A percentile compares a stretch with the other conserved stretches of the same genome.
These are phyloP conservation scores for Tautogolabrus adspersus DNA, from an alignment of 2,113 vertebrate genomes.

Conservation along the genomic window DNA sequence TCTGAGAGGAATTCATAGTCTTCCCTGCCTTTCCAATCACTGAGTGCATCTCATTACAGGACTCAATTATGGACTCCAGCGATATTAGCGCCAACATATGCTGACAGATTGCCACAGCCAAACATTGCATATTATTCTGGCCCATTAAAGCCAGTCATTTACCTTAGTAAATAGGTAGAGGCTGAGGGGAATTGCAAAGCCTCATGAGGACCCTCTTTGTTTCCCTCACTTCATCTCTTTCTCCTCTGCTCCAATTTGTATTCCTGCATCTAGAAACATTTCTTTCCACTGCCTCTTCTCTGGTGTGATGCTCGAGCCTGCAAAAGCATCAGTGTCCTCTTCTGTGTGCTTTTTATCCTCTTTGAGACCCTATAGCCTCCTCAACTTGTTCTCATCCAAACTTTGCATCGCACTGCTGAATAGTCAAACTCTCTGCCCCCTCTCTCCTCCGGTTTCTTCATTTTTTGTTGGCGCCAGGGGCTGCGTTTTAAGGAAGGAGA, in stretches of 20 bases:
- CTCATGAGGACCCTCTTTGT: constrained; percentile 29
- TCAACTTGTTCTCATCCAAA: constrained; percentile 35
- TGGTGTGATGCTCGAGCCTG: not conserved
- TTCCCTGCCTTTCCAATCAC: constrained; percentile 50
- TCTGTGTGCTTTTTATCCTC: not conserved
- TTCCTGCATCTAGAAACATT: constrained; percentile 23
- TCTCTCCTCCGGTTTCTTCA: constrained; percentile 23
- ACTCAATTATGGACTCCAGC: constrained; percentile 64
- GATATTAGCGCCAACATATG: constrained; percentile 74
- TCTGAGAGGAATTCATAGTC: constrained; percentile 41
- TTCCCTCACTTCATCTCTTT: constrained; percentile 45
- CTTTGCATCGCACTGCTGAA: constrained; percentile 33
- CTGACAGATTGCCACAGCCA: constrained; percentile 75
- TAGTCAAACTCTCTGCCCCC: constrained; percentile 26
- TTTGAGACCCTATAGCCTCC: constrained; percentile 21
- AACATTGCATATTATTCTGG: constrained; percentile 76
- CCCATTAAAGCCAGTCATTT: constrained; percentile 77
- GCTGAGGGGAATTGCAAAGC: constrained; percentile 64
- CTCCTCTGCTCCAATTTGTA: constrained; percentile 41
- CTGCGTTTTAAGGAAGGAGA: constrained; percentile 54
- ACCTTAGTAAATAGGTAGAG: constrained; percentile 73
- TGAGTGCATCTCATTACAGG: constrained; percentile 73
- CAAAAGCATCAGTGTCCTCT: constrained; percentile 9
- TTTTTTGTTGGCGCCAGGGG: constrained; percentile 54
- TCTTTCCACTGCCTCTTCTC: constrained; percentile 25